Evolutionary conservation across 2,888 invertebrate genomes (phyloP), one percentile per base, ranked within the genome.

Genomic region (Chorisops tibialis): DNA sequence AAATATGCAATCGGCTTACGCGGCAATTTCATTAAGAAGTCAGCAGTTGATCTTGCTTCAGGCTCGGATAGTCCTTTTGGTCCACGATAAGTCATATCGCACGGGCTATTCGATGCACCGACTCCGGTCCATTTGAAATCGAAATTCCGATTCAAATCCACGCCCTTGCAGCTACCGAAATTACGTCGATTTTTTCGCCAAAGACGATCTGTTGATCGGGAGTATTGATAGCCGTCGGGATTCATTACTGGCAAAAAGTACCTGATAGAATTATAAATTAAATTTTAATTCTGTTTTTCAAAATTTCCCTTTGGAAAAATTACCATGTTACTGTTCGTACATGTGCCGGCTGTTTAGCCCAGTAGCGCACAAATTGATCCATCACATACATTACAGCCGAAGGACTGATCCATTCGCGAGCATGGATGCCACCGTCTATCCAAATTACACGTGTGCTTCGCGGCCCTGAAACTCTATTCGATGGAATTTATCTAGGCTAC

Each of bases 361-460:
- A 87, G 67, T 85, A 86, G 63, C 85, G 82, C 18, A 87, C 85
- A 39, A 92, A 76, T 59, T 85, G 81, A 70, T 89, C 83, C 6
- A 91, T 85, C 54, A 91, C 81, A 74, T 85, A 92, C 0, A 91
- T 89, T 2, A 89, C 89, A 0, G 87, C 84, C 0, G 92, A 88
- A 0, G 88, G 87, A 43, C 88, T 87, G 69, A 92, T 90, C 92
- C 92, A 96, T 80, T 96, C 96, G 22, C 95, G 83, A 0, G 93
- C 90, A 71, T 93, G 93, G 61, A 93, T 93, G 9, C 91, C 87
- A 0, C 86, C 88, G 69, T 89, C 88, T 41, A 89, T 77, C 89
- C 89, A 90, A 1, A 90, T 81, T 3, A 86, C 87, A n/a, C 80
- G 79, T 59, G 84, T 85, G 3, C 78, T 79, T 0, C 81, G 78